Conservation (phyloP, 2,797 vertebrate species). For the Takifugu rubripes region DNA sequence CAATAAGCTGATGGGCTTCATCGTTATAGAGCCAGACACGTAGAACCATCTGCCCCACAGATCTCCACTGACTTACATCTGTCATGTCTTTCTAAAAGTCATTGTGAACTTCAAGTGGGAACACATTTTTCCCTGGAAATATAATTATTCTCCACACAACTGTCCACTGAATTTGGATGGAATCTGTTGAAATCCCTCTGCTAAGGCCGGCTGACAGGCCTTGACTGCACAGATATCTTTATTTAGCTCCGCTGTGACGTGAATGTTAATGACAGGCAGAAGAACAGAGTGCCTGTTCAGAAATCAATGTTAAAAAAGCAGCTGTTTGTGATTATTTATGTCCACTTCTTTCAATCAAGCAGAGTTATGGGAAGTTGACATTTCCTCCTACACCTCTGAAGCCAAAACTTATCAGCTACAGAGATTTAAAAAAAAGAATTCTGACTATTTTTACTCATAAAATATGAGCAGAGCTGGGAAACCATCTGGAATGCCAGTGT, state of each 20-base stretch:
- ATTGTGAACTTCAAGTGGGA: constrained; percentile 63
- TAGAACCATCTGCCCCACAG: constrained; percentile 40
- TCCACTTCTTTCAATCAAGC: constrained; percentile 16
- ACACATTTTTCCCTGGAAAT: constrained; percentile 43
- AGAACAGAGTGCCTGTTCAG: constrained; percentile 13
- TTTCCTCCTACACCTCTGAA: constrained; percentile 13
- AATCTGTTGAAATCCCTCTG: constrained; percentile 60
- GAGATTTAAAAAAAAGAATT: neutral
- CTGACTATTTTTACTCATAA: constrained; percentile 25
- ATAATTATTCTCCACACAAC: constrained; percentile 58
- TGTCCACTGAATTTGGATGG: constrained; percentile 40
- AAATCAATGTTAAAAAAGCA: constrained; percentile 22
- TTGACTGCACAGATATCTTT: constrained; percentile 1
- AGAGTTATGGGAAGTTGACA: constrained; percentile 1
- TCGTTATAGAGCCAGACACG: constrained; percentile 27
- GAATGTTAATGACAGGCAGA: constrained; percentile 46
- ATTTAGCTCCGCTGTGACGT: constrained; percentile 43
- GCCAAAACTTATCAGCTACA: neutral
- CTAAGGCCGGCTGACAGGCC: constrained; percentile 38
- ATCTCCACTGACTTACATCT: constrained; percentile 33
- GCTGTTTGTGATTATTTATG: constrained; percentile 10
- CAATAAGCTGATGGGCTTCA: constrained; percentile 35
- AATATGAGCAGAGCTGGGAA: constrained; percentile 24
- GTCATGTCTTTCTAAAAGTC: constrained; percentile 46
- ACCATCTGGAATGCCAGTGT: constrained; percentile 25